Conservation (phyloP, 2,797 vertebrate genomes). For the Sebastes trivittatus region DNA sequence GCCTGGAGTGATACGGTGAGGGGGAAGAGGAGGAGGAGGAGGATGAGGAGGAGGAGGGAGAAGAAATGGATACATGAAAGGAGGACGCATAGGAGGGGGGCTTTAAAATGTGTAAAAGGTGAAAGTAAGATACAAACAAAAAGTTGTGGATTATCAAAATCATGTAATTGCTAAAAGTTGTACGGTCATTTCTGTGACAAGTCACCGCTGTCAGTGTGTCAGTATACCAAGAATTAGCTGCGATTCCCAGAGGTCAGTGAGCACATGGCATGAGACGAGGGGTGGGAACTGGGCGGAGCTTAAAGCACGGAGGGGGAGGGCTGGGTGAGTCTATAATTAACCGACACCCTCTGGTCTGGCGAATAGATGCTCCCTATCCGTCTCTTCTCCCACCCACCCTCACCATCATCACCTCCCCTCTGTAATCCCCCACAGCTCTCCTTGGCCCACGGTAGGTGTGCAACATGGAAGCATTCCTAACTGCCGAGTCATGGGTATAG, state of each 20-base stretch:
- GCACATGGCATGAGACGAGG: slow-evolving; percentile 32
- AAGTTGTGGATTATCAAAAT: background rate
- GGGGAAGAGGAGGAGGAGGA: background rate
- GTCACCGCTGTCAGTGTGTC: slow-evolving; percentile 18
- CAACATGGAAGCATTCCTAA: slow-evolving; percentile 59
- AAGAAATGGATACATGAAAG: slow-evolving; percentile 24
- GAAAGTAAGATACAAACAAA: background rate
- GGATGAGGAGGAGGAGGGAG: background rate
- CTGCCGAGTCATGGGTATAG: slow-evolving; percentile 63
- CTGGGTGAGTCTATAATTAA: slow-evolving; percentile 67
- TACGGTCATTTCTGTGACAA: background rate
- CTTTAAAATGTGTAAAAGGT: background rate
- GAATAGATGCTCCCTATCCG: slow-evolving; percentile 5
- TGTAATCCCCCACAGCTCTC: slow-evolving; percentile 36
- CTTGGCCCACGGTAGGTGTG: slow-evolving; percentile 40
- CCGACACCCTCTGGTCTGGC: slow-evolving; percentile 29
- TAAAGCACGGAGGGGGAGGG: background rate
- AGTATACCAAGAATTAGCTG: slow-evolving; percentile 40
- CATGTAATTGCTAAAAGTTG: background rate
- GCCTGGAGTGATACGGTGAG: slow-evolving; percentile 10
- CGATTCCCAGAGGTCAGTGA: slow-evolving; percentile 55
- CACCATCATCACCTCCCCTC: background rate
- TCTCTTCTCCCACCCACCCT: background rate
- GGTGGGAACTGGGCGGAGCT: slow-evolving; percentile 28
- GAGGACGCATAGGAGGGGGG: background rate